Evolutionary conservation across 1,140 invertebrate genomes (phyloP).

Genomic region (Drosophila kikkawai): DNA sequence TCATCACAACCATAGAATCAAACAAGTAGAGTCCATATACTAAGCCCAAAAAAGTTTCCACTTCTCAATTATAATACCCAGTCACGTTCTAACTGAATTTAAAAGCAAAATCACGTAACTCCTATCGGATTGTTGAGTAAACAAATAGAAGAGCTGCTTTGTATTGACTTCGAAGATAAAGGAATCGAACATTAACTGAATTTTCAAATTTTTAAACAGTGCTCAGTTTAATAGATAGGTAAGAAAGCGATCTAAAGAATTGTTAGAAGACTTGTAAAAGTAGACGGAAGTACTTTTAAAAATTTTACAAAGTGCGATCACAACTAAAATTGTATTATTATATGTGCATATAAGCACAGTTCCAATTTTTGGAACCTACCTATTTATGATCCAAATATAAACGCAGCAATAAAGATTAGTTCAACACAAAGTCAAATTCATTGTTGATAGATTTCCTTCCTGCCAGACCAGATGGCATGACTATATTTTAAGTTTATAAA

Average conservation of each 20-base stretch:
- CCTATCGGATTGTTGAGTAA: not conserved
- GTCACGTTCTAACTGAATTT: constrained; percentile 34
- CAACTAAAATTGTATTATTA: not conserved
- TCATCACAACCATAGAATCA: constrained; percentile 3
- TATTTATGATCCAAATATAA: constrained; percentile 13
- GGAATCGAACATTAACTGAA: not conserved
- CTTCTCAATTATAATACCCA: not conserved
- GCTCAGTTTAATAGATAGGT: not conserved
- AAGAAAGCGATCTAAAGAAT: not conserved
- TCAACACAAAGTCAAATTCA: constrained; percentile 5
- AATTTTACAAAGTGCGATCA: not conserved
- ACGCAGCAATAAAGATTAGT: constrained; percentile 15
- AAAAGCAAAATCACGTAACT: constrained; percentile 29
- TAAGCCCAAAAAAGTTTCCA: not conserved
- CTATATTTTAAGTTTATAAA: not conserved
- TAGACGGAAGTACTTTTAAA: not conserved
- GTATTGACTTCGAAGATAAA: not conserved
- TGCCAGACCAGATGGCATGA: not conserved
- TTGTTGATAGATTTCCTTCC: not conserved
- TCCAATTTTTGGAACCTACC: constrained; percentile 6
- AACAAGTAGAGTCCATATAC: constrained; percentile 19
- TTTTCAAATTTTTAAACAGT: not conserved
- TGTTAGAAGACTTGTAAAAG: not conserved
- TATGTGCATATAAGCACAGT: not conserved
- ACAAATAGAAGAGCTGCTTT: not conserved